phyloP scores from a whole-genome alignment of 2,113 vertebrate genomes.

The Oryctolagus cuniculus region mOryCun1.1 NC_091443.1:72370001-72370500 shows the following conservation, averaged over 20 bases:
- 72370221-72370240: conserved; percentile 23
- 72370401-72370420: conserved; percentile 35
- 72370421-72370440: conserved; percentile 40
- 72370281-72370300: neutral
- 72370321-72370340: conserved; percentile 37
- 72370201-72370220: conserved; percentile 11
- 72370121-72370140: neutral
- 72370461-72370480: conserved; percentile 20
- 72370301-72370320: neutral
- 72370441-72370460: conserved; percentile 57
- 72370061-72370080: neutral
- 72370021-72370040: neutral
- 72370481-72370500: conserved; percentile 18
- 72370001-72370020: neutral
- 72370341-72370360: neutral
- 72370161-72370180: conserved; percentile 32
- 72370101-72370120: neutral
- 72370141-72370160: neutral
- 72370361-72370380: conserved; percentile 27
- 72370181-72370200: neutral
- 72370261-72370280: conserved; percentile 47
- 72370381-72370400: neutral
- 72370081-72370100: neutral
- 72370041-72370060: neutral
- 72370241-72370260: neutral